These are phyloP conservation scores for Salmo trutta DNA, from an alignment of 2,797 vertebrate genomes.

Conservation along the genomic window DNA sequence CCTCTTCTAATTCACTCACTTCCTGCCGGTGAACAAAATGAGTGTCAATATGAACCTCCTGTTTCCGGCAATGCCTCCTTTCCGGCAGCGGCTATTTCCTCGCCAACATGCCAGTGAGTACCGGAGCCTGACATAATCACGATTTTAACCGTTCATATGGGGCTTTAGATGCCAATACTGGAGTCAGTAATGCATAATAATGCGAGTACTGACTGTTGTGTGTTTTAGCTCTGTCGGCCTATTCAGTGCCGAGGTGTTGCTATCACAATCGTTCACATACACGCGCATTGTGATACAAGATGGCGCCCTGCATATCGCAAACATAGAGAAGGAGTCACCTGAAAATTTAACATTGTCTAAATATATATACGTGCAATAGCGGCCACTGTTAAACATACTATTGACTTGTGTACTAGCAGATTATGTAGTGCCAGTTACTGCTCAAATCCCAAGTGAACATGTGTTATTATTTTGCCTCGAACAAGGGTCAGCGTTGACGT, in stretches of 20 bases:
- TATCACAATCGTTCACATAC: slow-evolving; percentile 25
- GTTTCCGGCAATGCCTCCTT: slow-evolving; percentile 81
- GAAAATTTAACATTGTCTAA: neutral
- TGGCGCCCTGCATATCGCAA: slow-evolving; percentile 77
- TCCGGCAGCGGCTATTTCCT: slow-evolving; percentile 84
- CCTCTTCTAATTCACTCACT: slow-evolving; percentile 39
- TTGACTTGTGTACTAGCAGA: too few species aligned
- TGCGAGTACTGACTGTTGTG: neutral
- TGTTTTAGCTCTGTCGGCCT: neutral
- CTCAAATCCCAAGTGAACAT: neutral
- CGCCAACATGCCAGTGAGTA: slow-evolving; percentile 94
- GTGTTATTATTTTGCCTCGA: too few species aligned
- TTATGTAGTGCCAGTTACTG: neutral
- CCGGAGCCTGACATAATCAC: neutral
- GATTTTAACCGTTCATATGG: neutral
- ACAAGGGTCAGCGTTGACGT: too few species aligned
- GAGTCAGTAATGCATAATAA: neutral
- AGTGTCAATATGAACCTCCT: slow-evolving; percentile 67
- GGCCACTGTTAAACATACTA: neutral
- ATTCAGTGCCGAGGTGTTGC: slow-evolving; percentile 20
- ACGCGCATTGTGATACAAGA: slow-evolving; percentile 70
- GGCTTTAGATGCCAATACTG: fast-evolving
- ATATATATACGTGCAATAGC: neutral
- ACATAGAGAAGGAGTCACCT: slow-evolving; percentile 64
- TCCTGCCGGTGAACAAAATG: slow-evolving; percentile 64